Conservation (phyloP, 2,113 vertebrate genomes). For the Poecile atricapillus region DNA sequence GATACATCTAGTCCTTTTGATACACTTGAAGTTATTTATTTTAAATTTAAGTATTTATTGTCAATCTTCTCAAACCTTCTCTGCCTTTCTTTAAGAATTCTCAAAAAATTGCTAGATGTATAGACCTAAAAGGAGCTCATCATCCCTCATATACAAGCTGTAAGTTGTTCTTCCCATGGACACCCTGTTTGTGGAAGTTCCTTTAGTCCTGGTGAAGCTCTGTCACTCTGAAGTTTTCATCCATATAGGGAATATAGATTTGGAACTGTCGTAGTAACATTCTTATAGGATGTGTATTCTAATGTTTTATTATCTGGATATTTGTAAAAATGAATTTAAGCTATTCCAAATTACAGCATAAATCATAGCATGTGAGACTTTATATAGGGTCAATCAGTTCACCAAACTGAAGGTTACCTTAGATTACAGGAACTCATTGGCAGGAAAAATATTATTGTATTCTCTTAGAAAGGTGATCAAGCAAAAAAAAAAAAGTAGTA, state of each 20-base stretch:
- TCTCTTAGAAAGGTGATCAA: neutral
- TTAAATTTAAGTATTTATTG: neutral
- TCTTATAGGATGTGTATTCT: neutral
- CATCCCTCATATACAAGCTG: neutral
- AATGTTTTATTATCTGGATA: neutral
- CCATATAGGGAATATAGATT: neutral
- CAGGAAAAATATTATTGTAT: neutral
- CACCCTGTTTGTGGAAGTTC: neutral
- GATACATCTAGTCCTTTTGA: neutral
- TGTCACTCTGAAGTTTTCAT: neutral
- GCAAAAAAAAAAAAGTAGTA: neutral
- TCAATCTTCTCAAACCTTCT: neutral
- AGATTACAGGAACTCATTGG: neutral
- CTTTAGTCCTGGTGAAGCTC: neutral
- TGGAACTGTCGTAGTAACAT: neutral
- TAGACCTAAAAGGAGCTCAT: neutral
- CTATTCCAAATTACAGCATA: neutral
- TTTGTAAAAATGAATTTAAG: neutral
- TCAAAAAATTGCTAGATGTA: neutral
- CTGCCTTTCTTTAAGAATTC: neutral
- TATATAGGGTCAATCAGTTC: neutral
- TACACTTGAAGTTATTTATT: neutral
- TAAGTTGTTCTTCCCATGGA: neutral
- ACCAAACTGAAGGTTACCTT: neutral
- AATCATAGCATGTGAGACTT: neutral